phyloP scores from a whole-genome alignment of 1,140 invertebrate species.

The Drusus annulatus region DNA sequence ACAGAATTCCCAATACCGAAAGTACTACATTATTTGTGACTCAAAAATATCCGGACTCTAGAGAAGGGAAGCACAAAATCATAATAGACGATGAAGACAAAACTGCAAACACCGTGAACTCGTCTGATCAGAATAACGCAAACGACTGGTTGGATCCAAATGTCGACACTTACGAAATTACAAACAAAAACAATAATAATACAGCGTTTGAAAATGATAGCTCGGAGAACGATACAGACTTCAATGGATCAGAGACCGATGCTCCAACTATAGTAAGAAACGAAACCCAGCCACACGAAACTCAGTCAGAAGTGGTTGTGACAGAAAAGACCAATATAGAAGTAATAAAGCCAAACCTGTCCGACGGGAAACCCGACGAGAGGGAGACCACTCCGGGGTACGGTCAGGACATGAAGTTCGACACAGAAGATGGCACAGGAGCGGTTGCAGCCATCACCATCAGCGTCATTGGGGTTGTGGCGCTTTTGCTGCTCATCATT shows the following conservation, averaged over 20 bases:
- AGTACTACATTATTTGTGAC: not conserved
- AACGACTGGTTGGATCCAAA: constrained; percentile 47
- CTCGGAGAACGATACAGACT: constrained; percentile 42
- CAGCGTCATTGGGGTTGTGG: constrained; percentile 71
- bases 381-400: constrained; percentile 22
- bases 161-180: constrained; percentile 31
- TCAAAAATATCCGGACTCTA: not conserved
- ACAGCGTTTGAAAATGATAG: constrained; percentile 37
- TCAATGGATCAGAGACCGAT: not conserved
- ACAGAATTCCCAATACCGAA: not conserved
- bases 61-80: constrained; percentile 16
- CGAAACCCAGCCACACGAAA: not conserved
- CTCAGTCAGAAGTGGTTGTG: not conserved
- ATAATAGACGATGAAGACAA: constrained; percentile 29
- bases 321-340: constrained; percentile 50
- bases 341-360: constrained; percentile 48
- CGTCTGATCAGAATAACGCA: constrained; percentile 43
- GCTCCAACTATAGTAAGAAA: not conserved
- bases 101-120: constrained; percentile 17
- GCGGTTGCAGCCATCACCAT: constrained; percentile 72
- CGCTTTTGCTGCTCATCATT: constrained; percentile 76
- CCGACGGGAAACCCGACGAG: not conserved
- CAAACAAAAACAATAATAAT: constrained; percentile 9
- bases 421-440: constrained; percentile 47
- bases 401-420: constrained; percentile 38